Percentiles rank a stretch among this genome's conserved stretches.
Evolutionary conservation across 2,797 vertebrate genomes (phyloP).

Genomic region (Lerista edwardsae): DNA sequence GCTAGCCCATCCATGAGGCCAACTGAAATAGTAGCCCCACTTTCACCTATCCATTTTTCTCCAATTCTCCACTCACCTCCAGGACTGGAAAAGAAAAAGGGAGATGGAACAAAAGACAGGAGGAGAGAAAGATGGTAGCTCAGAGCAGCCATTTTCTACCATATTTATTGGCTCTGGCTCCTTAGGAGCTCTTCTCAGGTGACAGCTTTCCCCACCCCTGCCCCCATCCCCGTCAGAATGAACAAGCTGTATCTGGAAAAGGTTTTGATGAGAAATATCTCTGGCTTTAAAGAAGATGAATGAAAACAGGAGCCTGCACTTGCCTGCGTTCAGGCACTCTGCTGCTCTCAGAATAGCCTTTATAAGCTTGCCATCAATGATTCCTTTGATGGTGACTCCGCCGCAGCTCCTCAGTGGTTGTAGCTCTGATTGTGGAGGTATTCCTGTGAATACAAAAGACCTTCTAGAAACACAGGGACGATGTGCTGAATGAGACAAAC

Average conservation of each 20-base stretch:
- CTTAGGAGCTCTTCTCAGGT: no score
- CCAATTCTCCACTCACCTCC: no score
- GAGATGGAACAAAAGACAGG: no score
- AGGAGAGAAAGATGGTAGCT: no score
- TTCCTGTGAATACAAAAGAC: not conserved
- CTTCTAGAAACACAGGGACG: not conserved
- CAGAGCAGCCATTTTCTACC: no score
- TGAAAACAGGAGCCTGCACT: not conserved
- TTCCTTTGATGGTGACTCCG: not conserved
- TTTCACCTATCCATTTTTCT: no score
- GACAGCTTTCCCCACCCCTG: no score
- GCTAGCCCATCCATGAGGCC: no score
- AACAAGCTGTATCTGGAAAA: slow-evolving; percentile 3
- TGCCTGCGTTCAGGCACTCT: not conserved
- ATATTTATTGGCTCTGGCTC: no score
- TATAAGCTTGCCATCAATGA: not conserved
- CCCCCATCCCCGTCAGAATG: no score
- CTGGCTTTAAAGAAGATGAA: not conserved
- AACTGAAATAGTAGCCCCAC: no score
- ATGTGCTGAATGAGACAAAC: not conserved
- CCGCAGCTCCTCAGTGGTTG: rapidly evolving
- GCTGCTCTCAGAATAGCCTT: not conserved
- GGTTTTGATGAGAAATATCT: not conserved
- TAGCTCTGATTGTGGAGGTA: not conserved
- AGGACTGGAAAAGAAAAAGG: no score